These are phyloP conservation scores for Thaumetopoea pityocampa DNA, from an alignment of 1,140 invertebrate species.

Conservation along the genomic window DNA sequence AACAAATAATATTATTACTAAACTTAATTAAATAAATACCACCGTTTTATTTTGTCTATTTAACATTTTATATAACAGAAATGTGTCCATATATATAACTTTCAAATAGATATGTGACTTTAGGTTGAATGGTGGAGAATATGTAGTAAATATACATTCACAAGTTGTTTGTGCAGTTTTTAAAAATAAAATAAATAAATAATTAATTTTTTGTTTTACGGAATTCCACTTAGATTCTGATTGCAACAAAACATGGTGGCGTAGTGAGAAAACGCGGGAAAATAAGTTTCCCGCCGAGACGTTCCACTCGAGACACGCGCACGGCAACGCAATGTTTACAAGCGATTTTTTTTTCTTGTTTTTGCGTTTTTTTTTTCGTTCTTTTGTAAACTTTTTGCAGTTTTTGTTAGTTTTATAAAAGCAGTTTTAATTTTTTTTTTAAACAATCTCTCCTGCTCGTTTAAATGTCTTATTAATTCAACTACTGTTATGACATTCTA, in stretches of 20 bases:
- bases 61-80: no score
- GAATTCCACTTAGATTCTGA: constrained; percentile 54
- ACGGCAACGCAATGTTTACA: constrained; percentile 46
- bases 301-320: constrained; percentile 57
- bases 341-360: constrained; percentile 29
- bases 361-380: constrained; percentile 22
- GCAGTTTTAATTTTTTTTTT: constrained; percentile 8
- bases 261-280: constrained; percentile 59
- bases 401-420: constrained; percentile 21
- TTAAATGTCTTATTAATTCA: not conserved
- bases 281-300: constrained; percentile 62
- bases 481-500: no score
- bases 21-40: no score
- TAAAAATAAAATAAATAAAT: no score
- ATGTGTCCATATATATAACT: no score
- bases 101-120: no score
- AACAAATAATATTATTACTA: no score
- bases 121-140: no score
- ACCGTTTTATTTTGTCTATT: no score
- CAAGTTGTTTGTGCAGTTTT: no score
- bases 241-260: constrained; percentile 40
- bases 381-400: constrained; percentile 15
- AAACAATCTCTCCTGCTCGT: constrained; percentile 1
- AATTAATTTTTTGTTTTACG: no score
- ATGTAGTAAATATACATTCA: no score